A percentile compares a stretch with the other conserved stretches of the same genome.
Evolutionary conservation across 2,797 vertebrate genomes (phyloP).

Genomic region (Urocyon cinereoargenteus): DNA sequence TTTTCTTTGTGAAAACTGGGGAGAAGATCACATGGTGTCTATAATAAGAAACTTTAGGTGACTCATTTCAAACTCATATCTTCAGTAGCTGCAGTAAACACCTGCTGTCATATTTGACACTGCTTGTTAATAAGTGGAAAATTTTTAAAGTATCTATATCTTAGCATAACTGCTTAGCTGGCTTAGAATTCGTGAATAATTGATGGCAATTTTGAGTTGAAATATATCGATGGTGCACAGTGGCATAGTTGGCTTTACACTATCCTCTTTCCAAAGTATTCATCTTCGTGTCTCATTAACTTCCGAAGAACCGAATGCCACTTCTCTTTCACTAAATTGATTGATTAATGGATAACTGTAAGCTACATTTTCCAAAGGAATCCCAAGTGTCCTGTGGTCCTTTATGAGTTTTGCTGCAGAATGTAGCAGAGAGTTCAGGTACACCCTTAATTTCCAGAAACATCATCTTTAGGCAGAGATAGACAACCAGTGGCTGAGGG

Average conservation of each 20-base stretch:
- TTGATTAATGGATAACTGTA: slow-evolving; percentile 87
- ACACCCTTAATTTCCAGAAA: not conserved
- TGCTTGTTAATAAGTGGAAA: slow-evolving; percentile 84
- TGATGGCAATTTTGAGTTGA: slow-evolving; percentile 86
- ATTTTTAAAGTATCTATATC: slow-evolving; percentile 83
- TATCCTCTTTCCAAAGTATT: slow-evolving; percentile 83
- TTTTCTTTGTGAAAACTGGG: not conserved
- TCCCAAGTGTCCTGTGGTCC: slow-evolving; percentile 76
- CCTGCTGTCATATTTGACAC: slow-evolving; percentile 61
- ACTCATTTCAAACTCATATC: slow-evolving; percentile 56
- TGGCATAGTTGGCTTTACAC: slow-evolving; percentile 81
- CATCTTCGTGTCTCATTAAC: slow-evolving; percentile 87
- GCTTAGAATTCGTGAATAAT: slow-evolving; percentile 88
- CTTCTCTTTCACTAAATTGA: slow-evolving; percentile 82
- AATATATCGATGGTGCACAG: slow-evolving; percentile 84
- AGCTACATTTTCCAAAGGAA: slow-evolving; percentile 84
- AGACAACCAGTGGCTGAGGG: not conserved
- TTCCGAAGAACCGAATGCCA: slow-evolving; percentile 84
- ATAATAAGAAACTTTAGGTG: slow-evolving; percentile 60
- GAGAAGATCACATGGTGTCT: slow-evolving; percentile 6
- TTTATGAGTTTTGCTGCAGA: not conserved
- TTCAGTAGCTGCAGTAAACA: slow-evolving; percentile 54
- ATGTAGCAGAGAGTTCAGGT: not conserved
- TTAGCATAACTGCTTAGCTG: slow-evolving; percentile 86
- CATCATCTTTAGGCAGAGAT: not conserved